Conservation (phyloP, 2,113 vertebrate species). For the Pagrus major region DNA sequence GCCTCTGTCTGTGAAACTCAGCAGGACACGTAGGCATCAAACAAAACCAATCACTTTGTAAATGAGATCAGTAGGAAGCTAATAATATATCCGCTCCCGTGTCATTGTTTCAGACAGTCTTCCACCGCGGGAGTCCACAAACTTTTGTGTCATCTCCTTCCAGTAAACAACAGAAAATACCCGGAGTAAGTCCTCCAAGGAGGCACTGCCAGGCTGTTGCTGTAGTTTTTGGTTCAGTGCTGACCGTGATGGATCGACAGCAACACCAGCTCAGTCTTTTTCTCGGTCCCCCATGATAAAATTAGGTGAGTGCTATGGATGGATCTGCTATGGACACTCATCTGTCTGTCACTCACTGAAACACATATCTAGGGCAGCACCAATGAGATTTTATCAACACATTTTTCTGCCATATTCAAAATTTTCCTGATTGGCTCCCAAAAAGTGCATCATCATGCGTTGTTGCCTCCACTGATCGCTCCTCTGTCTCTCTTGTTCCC, state of each 20-base stretch:
- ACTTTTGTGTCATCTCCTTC: slow-evolving; percentile 50
- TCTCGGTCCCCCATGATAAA: slow-evolving; percentile 31
- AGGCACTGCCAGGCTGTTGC: slow-evolving; percentile 8
- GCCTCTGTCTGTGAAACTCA: slow-evolving; percentile 46
- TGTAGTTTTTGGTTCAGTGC: slow-evolving; percentile 21
- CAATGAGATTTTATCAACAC: slow-evolving; percentile 27
- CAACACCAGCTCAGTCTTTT: neutral
- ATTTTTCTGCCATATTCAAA: slow-evolving; percentile 10
- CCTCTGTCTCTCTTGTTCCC: neutral
- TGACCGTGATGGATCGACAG: slow-evolving; percentile 51
- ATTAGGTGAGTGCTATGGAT: slow-evolving; percentile 23
- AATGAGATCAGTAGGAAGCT: slow-evolving; percentile 78
- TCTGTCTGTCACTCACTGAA: slow-evolving; percentile 45
- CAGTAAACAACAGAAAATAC: slow-evolving; percentile 47
- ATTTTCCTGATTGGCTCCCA: slow-evolving; percentile 15
- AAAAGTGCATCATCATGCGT: slow-evolving; percentile 8
- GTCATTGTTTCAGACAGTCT: slow-evolving; percentile 52
- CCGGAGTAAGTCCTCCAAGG: neutral
- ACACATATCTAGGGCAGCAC: slow-evolving; percentile 37
- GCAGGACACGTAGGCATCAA: slow-evolving; percentile 53
- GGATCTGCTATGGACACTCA: slow-evolving; percentile 14
- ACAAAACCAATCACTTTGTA: slow-evolving; percentile 77
- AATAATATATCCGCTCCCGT: slow-evolving; percentile 63
- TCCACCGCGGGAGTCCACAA: slow-evolving; percentile 26
- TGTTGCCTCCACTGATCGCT: neutral